phyloP scores from a whole-genome alignment of 2,888 invertebrate genomes.

The Ceramica pisi region DNA sequence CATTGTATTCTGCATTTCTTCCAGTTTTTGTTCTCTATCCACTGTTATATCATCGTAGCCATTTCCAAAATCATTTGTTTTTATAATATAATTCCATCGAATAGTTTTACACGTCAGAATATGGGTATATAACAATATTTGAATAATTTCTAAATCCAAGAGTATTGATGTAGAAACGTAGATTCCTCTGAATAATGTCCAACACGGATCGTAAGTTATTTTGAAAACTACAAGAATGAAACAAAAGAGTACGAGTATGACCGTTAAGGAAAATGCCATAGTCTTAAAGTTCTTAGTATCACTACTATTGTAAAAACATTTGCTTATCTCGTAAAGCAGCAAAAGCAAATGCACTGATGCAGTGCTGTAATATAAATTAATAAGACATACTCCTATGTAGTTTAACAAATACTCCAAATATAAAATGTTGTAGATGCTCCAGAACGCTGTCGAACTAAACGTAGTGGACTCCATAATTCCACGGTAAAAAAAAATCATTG shows the following conservation, averaged over 20 bases:
- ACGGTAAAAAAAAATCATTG: constrained; percentile 22
- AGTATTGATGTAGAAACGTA: constrained; percentile 38
- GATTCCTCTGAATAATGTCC: constrained; percentile 37
- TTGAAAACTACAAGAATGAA: constrained; percentile 28
- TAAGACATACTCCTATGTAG: constrained; percentile 16
- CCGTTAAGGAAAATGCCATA: not conserved
- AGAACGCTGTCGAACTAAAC: constrained; percentile 1
- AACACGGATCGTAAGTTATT: constrained; percentile 31
- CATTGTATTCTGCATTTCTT: constrained; percentile 22
- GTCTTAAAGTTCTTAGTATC: constrained; percentile 33
- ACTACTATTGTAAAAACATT: constrained; percentile 5
- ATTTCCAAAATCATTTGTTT: constrained; percentile 28
- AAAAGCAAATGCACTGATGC: constrained; percentile 30
- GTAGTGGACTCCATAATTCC: constrained; percentile 10
- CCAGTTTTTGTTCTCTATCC: constrained; percentile 22
- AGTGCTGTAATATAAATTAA: constrained; percentile 39
- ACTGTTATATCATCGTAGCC: constrained; percentile 24
- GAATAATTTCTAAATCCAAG: constrained; percentile 48
- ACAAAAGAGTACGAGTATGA: constrained; percentile 15
- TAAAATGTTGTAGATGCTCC: constrained; percentile 36
- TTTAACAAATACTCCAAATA: constrained; percentile 39
- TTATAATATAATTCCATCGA: constrained; percentile 37
- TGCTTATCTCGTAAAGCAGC: constrained; percentile 31
- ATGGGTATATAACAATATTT: constrained; percentile 19
- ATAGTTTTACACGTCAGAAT: constrained; percentile 44